phyloP scores from a whole-genome alignment of 2,888 invertebrate species.

The Pristionchus fissidentatus region DNA sequence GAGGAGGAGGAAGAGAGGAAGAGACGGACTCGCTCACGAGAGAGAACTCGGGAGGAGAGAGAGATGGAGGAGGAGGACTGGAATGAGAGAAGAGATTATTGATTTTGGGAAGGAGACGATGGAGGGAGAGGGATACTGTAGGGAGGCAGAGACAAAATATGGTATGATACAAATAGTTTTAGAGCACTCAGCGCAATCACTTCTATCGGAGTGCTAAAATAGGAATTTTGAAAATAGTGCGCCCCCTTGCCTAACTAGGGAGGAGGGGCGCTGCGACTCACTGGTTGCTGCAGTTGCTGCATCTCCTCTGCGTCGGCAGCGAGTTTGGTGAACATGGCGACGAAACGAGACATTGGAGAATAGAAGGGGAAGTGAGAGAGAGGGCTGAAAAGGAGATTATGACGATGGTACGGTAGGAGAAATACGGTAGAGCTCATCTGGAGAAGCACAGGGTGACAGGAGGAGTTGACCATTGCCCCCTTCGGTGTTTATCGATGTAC shows the following conservation, averaged over 20 bases:
- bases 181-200: background rate
- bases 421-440: too few species aligned
- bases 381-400: background rate
- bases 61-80: background rate
- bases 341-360: conserved; percentile 30
- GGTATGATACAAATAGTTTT: background rate
- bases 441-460: too few species aligned
- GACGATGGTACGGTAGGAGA: background rate
- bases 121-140: too few species aligned
- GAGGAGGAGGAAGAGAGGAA: background rate
- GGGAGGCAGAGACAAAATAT: too few species aligned
- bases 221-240: too few species aligned
- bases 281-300: background rate
- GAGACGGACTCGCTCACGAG: background rate
- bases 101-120: background rate
- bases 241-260: too few species aligned
- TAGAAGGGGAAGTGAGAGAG: background rate
- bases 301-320: conserved; percentile 20
- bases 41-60: conserved; percentile 24
- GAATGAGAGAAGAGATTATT: background rate
- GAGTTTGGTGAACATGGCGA: conserved; percentile 23
- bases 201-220: too few species aligned
- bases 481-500: too few species aligned
- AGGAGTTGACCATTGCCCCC: background rate
- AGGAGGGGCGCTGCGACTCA: too few species aligned